Conservation (phyloP, 2,888 invertebrate genomes). For the Parascotia fuliginaria region DNA sequence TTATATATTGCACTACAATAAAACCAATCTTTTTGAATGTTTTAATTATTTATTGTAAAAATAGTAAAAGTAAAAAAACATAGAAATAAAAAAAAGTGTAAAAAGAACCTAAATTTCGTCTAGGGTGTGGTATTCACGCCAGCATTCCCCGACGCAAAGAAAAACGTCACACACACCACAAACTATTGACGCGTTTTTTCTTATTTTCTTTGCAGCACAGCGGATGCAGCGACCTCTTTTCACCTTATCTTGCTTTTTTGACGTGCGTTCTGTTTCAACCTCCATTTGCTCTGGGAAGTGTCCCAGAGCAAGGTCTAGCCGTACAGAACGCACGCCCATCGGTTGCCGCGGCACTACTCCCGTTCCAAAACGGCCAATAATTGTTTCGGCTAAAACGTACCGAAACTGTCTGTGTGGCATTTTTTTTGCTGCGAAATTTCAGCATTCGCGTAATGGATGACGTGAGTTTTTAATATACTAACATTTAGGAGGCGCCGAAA, state of each 20-base stretch:
- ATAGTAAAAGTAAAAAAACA: neutral
- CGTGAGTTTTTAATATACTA: neutral
- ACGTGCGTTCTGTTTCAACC: neutral
- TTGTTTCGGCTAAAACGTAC: too few relatives aligned
- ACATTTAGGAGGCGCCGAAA: conserved; percentile 2
- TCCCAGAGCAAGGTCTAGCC: neutral
- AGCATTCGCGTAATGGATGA: neutral
- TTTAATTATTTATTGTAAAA: too few relatives aligned
- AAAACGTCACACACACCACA: neutral
- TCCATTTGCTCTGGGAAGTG: neutral
- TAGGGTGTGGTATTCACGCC: neutral
- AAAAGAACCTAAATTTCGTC: neutral
- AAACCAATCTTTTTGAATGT: too few relatives aligned
- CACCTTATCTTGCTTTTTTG: neutral
- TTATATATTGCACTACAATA: too few relatives aligned
- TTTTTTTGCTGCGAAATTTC: too few relatives aligned
- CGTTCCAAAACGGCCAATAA: too few relatives aligned
- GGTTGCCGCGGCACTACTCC: too few relatives aligned
- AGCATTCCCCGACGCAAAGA: neutral
- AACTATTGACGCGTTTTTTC: neutral
- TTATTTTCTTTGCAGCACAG: neutral
- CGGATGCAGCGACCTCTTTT: neutral
- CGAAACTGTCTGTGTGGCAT: too few relatives aligned
- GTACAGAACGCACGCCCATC: too few relatives aligned
- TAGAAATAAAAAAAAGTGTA: neutral